phyloP scores from a whole-genome alignment of 2,113 vertebrate species.

The Bothrops jararaca region DNA sequence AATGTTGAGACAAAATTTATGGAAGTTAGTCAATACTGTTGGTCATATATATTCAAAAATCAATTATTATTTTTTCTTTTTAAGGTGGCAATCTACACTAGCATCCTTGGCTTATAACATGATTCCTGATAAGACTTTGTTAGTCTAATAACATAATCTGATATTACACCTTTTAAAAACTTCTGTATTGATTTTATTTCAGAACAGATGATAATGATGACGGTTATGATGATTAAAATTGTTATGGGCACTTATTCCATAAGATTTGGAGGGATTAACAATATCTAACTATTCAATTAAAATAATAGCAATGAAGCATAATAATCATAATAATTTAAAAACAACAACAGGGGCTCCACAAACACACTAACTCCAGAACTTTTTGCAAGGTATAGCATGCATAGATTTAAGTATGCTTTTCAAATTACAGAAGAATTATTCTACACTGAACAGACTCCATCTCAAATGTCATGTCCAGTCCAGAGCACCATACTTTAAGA shows the following conservation, averaged over 20 bases:
- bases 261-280: not conserved
- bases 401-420: not conserved
- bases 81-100: not conserved
- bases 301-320: not conserved
- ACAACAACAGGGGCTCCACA: not conserved
- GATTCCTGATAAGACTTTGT: not conserved
- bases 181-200: not conserved
- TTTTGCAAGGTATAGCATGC: not conserved
- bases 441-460: not conserved
- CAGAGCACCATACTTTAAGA: too few relatives aligned
- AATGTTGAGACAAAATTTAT: not conserved
- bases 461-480: not conserved
- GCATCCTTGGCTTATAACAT: not conserved
- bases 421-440: not conserved
- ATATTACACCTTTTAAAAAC: not conserved
- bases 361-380: not conserved
- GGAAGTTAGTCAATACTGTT: not conserved
- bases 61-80: not conserved
- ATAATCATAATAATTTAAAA: not conserved
- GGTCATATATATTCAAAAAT: not conserved
- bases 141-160: not conserved
- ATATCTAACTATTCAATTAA: not conserved
- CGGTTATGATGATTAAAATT: not conserved
- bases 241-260: not conserved
- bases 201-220: not conserved